Evolutionary conservation across 2,888 invertebrate genomes (phyloP).

Genomic region (Heliconius charithonia): DNA sequence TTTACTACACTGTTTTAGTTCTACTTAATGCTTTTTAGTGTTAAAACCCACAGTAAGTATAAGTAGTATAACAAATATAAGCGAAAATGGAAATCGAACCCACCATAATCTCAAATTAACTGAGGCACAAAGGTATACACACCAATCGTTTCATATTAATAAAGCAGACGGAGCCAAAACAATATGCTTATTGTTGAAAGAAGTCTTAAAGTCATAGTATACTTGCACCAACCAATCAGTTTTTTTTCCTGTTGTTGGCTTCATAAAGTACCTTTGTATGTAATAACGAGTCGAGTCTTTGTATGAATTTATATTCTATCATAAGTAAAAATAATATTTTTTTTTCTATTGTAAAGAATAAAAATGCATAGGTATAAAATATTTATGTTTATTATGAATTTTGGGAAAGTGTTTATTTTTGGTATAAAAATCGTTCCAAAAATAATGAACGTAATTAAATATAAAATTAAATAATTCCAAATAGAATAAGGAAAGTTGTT

Average conservation of each 20-base stretch:
- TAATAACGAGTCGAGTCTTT: not conserved
- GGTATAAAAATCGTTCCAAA: no score
- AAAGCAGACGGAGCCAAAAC: slow-evolving; percentile 5
- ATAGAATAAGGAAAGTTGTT: no score
- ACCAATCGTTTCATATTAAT: slow-evolving; percentile 11
- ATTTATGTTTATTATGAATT: no score
- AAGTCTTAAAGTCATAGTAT: not conserved
- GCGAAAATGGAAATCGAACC: not conserved
- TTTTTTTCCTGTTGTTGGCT: slow-evolving; percentile 14
- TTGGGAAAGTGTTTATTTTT: no score
- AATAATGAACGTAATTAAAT: no score
- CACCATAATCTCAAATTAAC: not conserved
- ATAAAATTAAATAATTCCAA: no score
- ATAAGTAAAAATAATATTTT: no score
- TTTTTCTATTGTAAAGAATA: no score
- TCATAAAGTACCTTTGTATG: slow-evolving; percentile 13
- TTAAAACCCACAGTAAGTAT: not conserved
- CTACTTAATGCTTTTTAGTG: no score
- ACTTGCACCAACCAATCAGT: slow-evolving; percentile 1
- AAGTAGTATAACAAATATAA: not conserved
- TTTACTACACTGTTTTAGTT: no score
- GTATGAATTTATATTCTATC: not conserved
- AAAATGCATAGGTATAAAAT: no score
- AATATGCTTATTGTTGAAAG: slow-evolving; percentile 17
- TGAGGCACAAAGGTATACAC: not conserved